Evolutionary conservation across 2,888 invertebrate species (phyloP).

Genomic region (Bimastos eiseni): DNA sequence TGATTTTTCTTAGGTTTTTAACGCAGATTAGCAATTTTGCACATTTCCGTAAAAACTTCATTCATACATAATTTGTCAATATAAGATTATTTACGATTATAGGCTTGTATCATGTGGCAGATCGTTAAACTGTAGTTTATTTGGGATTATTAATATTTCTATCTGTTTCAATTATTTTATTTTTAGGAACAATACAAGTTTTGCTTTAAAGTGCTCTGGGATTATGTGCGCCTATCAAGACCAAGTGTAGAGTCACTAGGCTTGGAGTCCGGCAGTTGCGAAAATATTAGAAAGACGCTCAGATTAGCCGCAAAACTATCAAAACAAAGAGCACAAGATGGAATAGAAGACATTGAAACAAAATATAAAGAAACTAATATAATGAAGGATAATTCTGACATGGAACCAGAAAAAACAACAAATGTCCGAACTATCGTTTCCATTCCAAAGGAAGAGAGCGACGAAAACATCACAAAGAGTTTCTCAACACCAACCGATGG

Average conservation of each 20-base stretch:
- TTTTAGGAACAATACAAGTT: conserved; percentile 59
- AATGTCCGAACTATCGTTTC: background rate
- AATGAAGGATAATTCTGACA: background rate
- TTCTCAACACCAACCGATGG: background rate
- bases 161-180: conserved; percentile 36
- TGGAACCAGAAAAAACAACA: background rate
- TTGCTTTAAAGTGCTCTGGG: conserved; percentile 55
- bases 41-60: background rate
- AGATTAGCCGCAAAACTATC: background rate
- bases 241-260: background rate
- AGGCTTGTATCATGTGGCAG: too few relatives aligned
- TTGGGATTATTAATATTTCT: background rate
- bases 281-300: background rate
- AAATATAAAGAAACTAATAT: background rate
- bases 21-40: background rate
- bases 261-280: background rate
- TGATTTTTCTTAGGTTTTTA: background rate
- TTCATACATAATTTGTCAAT: background rate
- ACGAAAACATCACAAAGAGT: background rate
- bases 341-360: background rate
- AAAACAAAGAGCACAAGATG: background rate
- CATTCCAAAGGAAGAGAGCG: background rate
- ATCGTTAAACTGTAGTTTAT: background rate
- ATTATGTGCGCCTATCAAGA: conserved; percentile 35
- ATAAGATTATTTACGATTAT: too few relatives aligned